A percentile compares a stretch with the other conserved stretches of the same genome.
Evolutionary conservation across 2,113 vertebrate genomes (phyloP).

Genomic region (Sapayoa aenigma): DNA sequence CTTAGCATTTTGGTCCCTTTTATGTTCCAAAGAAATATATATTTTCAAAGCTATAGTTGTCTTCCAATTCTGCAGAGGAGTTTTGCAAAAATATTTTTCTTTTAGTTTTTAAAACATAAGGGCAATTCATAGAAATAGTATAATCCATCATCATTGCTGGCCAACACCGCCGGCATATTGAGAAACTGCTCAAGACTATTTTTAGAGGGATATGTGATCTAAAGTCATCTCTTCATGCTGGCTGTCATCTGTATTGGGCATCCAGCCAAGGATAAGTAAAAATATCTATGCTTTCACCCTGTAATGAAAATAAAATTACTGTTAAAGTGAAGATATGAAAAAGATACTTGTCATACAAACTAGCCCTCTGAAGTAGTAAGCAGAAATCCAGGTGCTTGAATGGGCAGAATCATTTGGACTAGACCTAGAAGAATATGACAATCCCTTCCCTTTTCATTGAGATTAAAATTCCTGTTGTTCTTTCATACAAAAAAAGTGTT

Average conservation of each 20-base stretch:
- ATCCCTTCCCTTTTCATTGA: not conserved
- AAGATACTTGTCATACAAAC: not conserved
- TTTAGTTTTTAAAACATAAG: slow-evolving; percentile 6
- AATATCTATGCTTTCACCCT: not conserved
- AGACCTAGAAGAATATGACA: not conserved
- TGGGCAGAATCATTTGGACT: not conserved
- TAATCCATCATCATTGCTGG: not conserved
- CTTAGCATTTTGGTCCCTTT: not conserved
- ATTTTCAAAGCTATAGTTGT: not conserved
- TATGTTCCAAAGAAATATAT: not conserved
- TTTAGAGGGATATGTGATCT: not conserved
- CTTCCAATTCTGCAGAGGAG: not conserved
- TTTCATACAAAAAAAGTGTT: not conserved
- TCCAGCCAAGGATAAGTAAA: slow-evolving; percentile 4
- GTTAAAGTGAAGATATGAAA: not conserved
- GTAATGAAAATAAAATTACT: not conserved
- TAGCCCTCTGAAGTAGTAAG: not conserved
- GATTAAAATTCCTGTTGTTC: not conserved
- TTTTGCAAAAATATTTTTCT: slow-evolving; percentile 28
- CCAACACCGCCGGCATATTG: not conserved
- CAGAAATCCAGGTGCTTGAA: not conserved
- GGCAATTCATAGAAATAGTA: not conserved
- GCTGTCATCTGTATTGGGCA: not conserved
- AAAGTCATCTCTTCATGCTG: not conserved
- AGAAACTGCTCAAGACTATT: not conserved